Evolutionary conservation across 2,113 vertebrate species (phyloP).

Genomic region (Tiliqua scincoides): DNA sequence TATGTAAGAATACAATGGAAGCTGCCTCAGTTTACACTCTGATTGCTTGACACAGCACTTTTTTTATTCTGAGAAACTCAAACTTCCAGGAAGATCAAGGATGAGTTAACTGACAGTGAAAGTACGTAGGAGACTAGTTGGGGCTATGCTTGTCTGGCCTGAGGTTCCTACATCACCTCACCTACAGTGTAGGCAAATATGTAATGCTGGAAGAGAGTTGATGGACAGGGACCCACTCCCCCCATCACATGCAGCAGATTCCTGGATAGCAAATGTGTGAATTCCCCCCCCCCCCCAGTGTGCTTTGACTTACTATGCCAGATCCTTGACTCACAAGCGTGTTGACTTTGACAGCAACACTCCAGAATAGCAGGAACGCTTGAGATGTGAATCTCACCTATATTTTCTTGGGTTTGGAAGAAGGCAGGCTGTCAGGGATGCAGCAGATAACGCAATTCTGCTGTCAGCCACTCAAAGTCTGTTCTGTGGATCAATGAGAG

Average conservation of each 20-base stretch:
- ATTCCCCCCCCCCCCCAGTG: not conserved
- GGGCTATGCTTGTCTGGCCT: not conserved
- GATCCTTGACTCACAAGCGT: not conserved
- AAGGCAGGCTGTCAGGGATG: not conserved
- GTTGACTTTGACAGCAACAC: not conserved
- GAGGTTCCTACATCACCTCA: not conserved
- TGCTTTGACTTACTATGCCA: not conserved
- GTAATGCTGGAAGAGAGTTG: too few species aligned
- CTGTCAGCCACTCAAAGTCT: not conserved
- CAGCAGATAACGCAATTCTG: not conserved
- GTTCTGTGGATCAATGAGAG: not conserved
- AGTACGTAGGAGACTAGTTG: too few species aligned
- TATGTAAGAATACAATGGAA: not conserved
- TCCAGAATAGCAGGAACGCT: not conserved
- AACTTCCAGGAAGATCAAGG: not conserved
- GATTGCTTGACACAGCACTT: not conserved
- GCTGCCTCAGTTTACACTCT: not conserved
- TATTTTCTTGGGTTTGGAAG: not conserved
- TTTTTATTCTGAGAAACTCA: not conserved
- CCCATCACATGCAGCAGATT: too few species aligned
- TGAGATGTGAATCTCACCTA: not conserved
- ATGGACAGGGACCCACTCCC: too few species aligned
- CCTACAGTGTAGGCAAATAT: too few species aligned
- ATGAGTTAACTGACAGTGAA: not conserved
- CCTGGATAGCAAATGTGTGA: too few species aligned